A percentile compares a stretch with the other conserved stretches of the same genome.
These are phyloP conservation scores for Remorina albescens DNA, from an alignment of 2,797 vertebrate species.

Conservation along the genomic window DNA sequence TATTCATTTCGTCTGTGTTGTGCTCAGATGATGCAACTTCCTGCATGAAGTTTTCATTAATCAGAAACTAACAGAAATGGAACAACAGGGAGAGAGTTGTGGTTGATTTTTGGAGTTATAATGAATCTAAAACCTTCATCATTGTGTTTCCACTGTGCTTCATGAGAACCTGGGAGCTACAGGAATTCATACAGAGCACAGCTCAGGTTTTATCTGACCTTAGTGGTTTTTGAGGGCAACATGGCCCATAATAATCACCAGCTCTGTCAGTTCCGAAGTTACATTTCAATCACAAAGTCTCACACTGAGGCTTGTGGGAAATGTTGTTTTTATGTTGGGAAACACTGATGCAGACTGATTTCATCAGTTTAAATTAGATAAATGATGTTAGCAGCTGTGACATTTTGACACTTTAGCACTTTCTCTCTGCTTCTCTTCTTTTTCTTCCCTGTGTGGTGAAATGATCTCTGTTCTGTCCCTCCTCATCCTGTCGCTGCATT, in stretches of 20 bases:
- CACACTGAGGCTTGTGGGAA: background rate
- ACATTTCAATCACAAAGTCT: no score
- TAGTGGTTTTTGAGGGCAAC: no score
- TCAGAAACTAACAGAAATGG: background rate
- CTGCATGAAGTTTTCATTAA: background rate
- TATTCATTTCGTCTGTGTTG: no score
- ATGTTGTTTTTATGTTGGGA: background rate
- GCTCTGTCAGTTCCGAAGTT: no score
- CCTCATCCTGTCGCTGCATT: background rate
- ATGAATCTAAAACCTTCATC: background rate
- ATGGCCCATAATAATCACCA: no score
- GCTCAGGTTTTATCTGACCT: no score
- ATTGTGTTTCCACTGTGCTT: background rate
- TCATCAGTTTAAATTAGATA: constrained; percentile 24
- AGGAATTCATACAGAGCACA: background rate
- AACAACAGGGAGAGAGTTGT: background rate
- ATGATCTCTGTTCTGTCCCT: no score
- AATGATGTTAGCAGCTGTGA: constrained; percentile 1
- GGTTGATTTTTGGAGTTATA: background rate
- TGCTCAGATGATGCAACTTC: no score
- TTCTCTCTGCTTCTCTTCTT: background rate
- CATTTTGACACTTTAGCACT: background rate
- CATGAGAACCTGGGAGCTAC: background rate
- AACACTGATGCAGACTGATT: background rate
- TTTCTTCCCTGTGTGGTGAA: background rate